Evolutionary conservation across 1,140 invertebrate species (phyloP), one percentile per base, ranked within the genome.

Genomic region (Drosophila aff.): DNA sequence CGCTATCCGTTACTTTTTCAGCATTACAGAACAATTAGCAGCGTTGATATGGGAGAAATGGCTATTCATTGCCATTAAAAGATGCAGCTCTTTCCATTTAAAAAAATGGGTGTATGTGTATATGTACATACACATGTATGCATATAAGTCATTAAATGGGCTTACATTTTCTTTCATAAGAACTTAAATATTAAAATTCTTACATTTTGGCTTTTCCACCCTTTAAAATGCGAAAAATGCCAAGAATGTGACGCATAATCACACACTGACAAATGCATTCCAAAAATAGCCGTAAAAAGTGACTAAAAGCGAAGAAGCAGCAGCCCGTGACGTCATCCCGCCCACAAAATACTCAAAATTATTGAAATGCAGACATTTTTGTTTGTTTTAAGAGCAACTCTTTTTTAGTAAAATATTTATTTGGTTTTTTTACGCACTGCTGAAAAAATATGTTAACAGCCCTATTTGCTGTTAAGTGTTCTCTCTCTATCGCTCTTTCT

Each of bases 141-240:
- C 28, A 6, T 26, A 9, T 26, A 9, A n/a, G 8, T 50, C 16
- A 28, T 28, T 16, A 3, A 49, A 49, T 16, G 23, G 47, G 15
- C 16, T 49, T 49, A n/a, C 23, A 28, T 2, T 21, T 33, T 36
- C 8, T 38, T 21, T 36, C 9, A 16, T 2, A 15, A 36, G 9
- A 57, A 40, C 26, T 38, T 55, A 0, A 21, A 16, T 10, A 5
- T 53, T 52, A 3, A 33, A 38, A 53, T 23, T 23, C 18, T 16
- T 53, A 36, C 50, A 21, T 78, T 73, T 75, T 76, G 57, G 72
- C 57, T 76, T 69, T 79, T 71, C 62, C 16, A 49, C 31, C 63
- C 64, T 84, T 81, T 74, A 60, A 58, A 84, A 84, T 84, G 79
- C 77, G 61, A 84, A 84, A 81, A 64, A 78, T 85, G 77, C 63